Evolutionary conservation across 2,113 vertebrate genomes (phyloP).

Genomic region (Empidonax alnorum): DNA sequence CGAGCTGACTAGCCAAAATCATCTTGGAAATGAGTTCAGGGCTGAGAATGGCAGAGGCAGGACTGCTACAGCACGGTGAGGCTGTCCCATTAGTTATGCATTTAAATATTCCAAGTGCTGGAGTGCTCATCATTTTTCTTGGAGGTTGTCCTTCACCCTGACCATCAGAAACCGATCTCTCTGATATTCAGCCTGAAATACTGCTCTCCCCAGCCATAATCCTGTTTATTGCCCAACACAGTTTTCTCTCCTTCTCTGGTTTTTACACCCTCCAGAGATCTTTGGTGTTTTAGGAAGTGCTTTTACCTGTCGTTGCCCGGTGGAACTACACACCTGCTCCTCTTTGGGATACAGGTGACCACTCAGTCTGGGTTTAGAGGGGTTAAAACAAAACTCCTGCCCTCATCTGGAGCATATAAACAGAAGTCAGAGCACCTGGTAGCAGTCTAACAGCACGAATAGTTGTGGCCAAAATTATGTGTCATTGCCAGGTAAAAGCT

Average conservation of each 20-base stretch:
- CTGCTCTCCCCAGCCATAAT: neutral
- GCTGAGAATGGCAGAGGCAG: neutral
- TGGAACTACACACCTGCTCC: neutral
- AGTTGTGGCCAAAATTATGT: neutral
- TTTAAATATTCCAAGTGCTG: neutral
- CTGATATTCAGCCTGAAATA: neutral
- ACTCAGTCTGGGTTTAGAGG: neutral
- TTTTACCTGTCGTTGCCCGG: neutral
- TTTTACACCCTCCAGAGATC: neutral
- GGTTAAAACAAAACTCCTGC: neutral
- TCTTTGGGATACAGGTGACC: neutral
- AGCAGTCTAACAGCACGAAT: neutral
- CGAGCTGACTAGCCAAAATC: neutral
- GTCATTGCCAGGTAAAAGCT: neutral
- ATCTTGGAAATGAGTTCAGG: neutral
- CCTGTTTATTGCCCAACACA: neutral
- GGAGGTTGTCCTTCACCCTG: neutral
- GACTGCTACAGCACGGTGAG: neutral
- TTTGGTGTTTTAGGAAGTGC: neutral
- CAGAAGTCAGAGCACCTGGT: neutral
- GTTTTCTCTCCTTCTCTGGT: neutral
- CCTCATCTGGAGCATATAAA: neutral
- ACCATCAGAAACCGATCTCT: neutral
- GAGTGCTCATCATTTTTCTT: neutral
- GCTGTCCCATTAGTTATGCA: neutral